Conservation (phyloP, 2,113 vertebrate genomes). For the Steatornis caripensis region DNA sequence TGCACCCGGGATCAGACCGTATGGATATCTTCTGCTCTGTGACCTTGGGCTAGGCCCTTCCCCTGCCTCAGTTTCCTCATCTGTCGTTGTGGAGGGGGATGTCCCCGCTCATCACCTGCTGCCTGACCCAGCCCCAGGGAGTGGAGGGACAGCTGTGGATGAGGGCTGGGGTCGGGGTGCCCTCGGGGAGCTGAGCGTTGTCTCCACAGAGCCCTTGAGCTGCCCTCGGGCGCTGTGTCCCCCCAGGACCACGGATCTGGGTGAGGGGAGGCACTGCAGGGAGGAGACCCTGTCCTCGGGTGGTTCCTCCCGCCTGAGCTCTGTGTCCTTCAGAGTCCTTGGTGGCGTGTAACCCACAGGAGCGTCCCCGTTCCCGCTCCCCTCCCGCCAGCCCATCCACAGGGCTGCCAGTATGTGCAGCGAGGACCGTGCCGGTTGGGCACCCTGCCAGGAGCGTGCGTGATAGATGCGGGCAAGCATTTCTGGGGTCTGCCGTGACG, state of each 20-base stretch:
- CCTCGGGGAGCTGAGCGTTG: neutral
- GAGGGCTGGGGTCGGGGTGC: neutral
- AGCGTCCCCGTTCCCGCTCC: neutral
- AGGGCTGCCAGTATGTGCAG: neutral
- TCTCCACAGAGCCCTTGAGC: neutral
- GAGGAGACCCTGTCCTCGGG: neutral
- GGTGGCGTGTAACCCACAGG: neutral
- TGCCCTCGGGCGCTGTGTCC: accelerated
- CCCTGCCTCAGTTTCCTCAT: neutral
- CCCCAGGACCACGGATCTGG: neutral
- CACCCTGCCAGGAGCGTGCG: too few species aligned
- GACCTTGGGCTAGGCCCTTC: constrained; percentile 3
- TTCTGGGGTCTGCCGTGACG: too few species aligned
- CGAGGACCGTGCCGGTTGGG: accelerated
- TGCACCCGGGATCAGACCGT: neutral
- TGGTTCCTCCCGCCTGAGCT: neutral
- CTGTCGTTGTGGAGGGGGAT: neutral
- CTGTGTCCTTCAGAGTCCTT: constrained; percentile 40
- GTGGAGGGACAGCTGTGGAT: neutral
- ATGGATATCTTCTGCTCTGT: neutral
- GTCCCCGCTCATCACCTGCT: neutral
- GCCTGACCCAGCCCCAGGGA: neutral
- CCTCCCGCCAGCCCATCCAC: neutral
- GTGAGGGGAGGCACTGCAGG: neutral
- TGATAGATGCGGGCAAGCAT: too few species aligned